Percentiles rank a stretch among this genome's conserved stretches.
phyloP scores from a whole-genome alignment of 2,797 vertebrate genomes.

The Margarornis squamiger region DNA sequence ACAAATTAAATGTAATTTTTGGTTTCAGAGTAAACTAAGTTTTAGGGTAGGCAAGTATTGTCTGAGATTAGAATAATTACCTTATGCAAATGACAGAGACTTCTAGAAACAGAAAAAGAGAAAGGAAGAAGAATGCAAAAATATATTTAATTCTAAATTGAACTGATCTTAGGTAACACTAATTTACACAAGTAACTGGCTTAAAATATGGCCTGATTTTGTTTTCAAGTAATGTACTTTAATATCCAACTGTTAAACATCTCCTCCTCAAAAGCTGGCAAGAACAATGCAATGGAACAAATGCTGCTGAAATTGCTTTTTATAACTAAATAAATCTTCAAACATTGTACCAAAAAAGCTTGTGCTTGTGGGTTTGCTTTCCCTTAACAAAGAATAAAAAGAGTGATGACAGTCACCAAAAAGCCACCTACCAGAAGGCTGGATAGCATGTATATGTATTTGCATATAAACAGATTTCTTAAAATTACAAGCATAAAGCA shows the following conservation, averaged over 20 bases:
- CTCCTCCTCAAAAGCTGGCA: slow-evolving; percentile 15
- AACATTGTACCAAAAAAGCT: slow-evolving; percentile 28
- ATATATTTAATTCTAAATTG: not conserved
- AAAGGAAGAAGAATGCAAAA: not conserved
- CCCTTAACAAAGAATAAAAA: slow-evolving; percentile 29
- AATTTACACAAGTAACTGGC: not conserved
- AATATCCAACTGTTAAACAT: slow-evolving; percentile 1
- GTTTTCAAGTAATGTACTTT: not conserved
- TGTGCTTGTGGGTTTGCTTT: slow-evolving; percentile 47
- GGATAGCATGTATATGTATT: not conserved
- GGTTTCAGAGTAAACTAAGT: not conserved
- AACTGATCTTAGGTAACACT: not conserved
- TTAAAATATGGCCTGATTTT: not conserved
- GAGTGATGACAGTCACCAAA: slow-evolving; percentile 52
- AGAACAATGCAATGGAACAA: slow-evolving; percentile 47
- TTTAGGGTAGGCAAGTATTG: not conserved
- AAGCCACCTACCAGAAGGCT: slow-evolving; percentile 25
- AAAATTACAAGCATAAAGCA: not conserved
- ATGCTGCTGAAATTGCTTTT: slow-evolving; percentile 25
- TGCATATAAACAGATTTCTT: not conserved
- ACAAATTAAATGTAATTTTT: not conserved
- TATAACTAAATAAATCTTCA: slow-evolving; percentile 18
- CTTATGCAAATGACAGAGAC: not conserved
- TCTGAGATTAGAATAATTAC: not conserved
- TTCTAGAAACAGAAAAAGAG: not conserved